Evolutionary conservation across 1,140 invertebrate species (phyloP).

Genomic region (Drosophila lacteicornis): DNA sequence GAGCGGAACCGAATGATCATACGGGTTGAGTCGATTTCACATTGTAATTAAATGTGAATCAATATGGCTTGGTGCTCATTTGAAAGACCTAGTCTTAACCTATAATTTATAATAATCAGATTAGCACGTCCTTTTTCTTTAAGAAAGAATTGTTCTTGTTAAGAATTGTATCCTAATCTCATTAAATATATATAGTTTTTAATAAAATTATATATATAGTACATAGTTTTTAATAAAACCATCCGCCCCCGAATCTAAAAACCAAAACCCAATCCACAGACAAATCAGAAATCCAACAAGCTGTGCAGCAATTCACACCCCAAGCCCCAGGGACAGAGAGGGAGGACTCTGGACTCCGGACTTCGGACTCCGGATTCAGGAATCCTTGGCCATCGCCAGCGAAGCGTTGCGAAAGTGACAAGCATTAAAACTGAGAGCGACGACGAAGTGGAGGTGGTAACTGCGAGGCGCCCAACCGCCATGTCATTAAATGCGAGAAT

Average conservation of each 20-base stretch:
- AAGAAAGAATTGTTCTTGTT: too few relatives aligned
- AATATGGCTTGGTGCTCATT: too few relatives aligned
- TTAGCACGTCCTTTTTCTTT: too few relatives aligned
- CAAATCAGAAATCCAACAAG: constrained; percentile 77
- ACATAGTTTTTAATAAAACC: constrained; percentile 7
- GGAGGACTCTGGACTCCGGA: background rate
- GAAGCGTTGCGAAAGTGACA: constrained; percentile 56
- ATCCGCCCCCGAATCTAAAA: background rate
- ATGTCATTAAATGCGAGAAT: constrained; percentile 79
- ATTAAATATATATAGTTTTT: background rate
- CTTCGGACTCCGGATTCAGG: background rate
- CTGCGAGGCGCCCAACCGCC: constrained; percentile 39
- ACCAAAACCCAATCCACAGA: constrained; percentile 15
- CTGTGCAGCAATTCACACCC: constrained; percentile 67
- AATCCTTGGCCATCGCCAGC: constrained; percentile 56
- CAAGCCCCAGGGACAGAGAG: background rate
- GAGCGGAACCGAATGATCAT: too few relatives aligned
- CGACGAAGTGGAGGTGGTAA: constrained; percentile 18
- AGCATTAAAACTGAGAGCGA: constrained; percentile 34
- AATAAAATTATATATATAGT: too few relatives aligned
- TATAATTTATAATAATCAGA: too few relatives aligned
- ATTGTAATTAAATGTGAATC: too few relatives aligned
- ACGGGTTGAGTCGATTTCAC: too few relatives aligned
- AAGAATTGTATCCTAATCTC: too few relatives aligned
- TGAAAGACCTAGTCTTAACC: too few relatives aligned